These are phyloP conservation scores for Cryptocephalus moraei DNA, from an alignment of 2,888 invertebrate species.

Conservation along the genomic window DNA sequence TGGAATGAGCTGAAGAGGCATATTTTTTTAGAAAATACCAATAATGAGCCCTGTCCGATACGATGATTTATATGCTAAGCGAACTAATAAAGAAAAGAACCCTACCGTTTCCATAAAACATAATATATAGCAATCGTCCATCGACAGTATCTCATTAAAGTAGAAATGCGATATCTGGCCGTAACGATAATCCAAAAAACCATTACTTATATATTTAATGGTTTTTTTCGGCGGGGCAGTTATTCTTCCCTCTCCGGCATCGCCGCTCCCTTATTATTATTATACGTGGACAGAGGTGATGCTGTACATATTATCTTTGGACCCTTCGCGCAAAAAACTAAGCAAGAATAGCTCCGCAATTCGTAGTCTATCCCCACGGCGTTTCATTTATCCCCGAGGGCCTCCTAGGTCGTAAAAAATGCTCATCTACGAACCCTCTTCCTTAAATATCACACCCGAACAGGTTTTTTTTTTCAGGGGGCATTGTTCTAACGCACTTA, in stretches of 20 bases:
- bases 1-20: not conserved
- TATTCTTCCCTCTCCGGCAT: not conserved
- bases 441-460: slow-evolving; percentile 31
- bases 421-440: slow-evolving; percentile 20
- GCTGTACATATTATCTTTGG: slow-evolving; percentile 25
- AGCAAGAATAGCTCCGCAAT: slow-evolving; percentile 34
- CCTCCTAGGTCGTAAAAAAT: slow-evolving; percentile 31
- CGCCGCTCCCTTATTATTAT: slow-evolving; percentile 22
- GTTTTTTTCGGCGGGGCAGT: slow-evolving; percentile 17
- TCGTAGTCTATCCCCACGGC: slow-evolving; percentile 35
- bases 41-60: slow-evolving; percentile 8
- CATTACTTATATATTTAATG: slow-evolving; percentile 30
- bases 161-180: slow-evolving; percentile 25
- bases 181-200: slow-evolving; percentile 28
- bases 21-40: not conserved
- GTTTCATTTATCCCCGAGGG: slow-evolving; percentile 37
- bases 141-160: slow-evolving; percentile 25
- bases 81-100: slow-evolving; percentile 10
- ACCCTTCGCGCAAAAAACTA: slow-evolving; percentile 34
- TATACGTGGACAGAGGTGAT: slow-evolving; percentile 27
- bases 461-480: slow-evolving; percentile 22
- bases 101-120: slow-evolving; percentile 13
- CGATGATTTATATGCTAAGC: slow-evolving; percentile 9
- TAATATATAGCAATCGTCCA: slow-evolving; percentile 10
- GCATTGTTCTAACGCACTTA: slow-evolving; percentile 17